Evolutionary conservation across 2,888 invertebrate genomes (phyloP), one percentile per base, ranked within the genome.

Genomic region (Orthosia cruda): DNA sequence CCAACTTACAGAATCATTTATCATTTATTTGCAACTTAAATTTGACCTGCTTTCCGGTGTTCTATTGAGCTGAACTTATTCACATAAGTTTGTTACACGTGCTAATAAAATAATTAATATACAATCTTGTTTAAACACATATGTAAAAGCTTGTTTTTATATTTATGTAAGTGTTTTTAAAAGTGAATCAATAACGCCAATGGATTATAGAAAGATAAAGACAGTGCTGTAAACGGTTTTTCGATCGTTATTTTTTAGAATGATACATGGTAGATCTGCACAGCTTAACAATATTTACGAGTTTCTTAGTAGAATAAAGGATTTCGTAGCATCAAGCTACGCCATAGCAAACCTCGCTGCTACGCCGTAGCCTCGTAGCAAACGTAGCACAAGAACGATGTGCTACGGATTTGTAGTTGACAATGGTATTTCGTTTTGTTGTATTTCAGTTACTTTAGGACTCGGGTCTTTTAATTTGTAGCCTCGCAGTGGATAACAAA

Each of bases 401-500:
- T 26, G 61, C 61, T 49, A 80, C 74, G n/a, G 20, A 72, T 79
- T 79, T 59, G 23, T 47, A 74, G 57, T 13, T 26, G 26, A 77
- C 71, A 18, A 47, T 45, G 78, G 49, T 78, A 71, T 78, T 26
- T 45, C 20, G 74, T 45, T 78, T 45, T 49, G 18, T 50, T 71
- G 55, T 57, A 4, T 32, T 71, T 12, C 12, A 5, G 47, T 52
- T 71, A 79, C 71, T 59, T 71, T 15, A 69, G 52, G 78, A 78
- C 71, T 58, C 11, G 4, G 59, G 32, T 59, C 59, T 80, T 80
- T 73, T 49, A 80, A 80, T 18, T 76, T 80, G 62, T 32, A 47
- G 26, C n/a, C 9, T 18, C 20, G 54, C 62, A 66, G 82, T 67
- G 62, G 81, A 62, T 64, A 83, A 72, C 73, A 80, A 63, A 81